These are phyloP conservation scores for Kryptopterus vitreolus DNA, from an alignment of 2,797 vertebrate genomes.

Conservation along the genomic window DNA sequence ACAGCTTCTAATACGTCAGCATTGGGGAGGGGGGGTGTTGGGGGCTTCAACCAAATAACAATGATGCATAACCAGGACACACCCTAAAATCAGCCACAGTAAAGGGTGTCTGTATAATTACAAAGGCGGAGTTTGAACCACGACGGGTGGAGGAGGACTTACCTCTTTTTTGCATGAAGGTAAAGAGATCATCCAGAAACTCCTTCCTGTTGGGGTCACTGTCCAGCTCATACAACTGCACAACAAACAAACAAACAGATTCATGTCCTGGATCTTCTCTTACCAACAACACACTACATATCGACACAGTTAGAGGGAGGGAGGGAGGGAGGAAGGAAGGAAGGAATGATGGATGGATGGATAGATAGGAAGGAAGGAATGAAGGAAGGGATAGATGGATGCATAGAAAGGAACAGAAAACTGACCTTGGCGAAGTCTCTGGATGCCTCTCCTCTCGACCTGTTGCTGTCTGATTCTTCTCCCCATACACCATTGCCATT, in stretches of 20 bases:
- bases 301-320: not conserved
- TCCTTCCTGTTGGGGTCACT: conserved; percentile 93
- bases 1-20: not conserved
- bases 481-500: conserved; percentile 84
- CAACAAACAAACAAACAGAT: not conserved
- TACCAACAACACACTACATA: not conserved
- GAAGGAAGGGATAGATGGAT: not conserved
- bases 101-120: not conserved
- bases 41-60: not conserved
- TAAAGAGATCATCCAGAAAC: conserved; percentile 94
- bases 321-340: not conserved
- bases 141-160: conserved; percentile 41
- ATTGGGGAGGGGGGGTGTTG: too few species aligned
- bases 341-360: not conserved
- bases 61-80: not conserved
- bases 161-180: conserved; percentile 97
- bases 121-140: not conserved
- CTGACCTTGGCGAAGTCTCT: conserved; percentile 95
- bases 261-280: not conserved
- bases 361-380: not conserved
- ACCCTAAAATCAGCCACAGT: not conserved
- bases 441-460: conserved; percentile 90
- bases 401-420: not conserved
- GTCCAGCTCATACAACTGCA: conserved; percentile 91
- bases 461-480: conserved; percentile 84